Evolutionary conservation across 1,140 invertebrate genomes (phyloP).

Genomic region (Diprion similis): DNA sequence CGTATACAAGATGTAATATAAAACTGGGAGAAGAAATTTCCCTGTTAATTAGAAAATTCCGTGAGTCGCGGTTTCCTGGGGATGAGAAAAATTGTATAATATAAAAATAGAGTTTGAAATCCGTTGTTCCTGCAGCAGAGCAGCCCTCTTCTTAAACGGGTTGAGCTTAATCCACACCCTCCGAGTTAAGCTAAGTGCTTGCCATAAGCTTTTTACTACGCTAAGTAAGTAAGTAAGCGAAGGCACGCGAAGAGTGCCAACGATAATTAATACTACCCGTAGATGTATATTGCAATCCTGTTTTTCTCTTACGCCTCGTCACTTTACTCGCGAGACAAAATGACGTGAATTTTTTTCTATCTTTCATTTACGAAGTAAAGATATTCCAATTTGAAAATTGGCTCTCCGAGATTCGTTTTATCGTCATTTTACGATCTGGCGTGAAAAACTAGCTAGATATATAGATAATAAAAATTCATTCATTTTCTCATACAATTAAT

Average conservation of each 20-base stretch:
- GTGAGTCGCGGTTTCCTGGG: constrained; percentile 22
- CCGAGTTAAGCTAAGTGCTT: constrained; percentile 43
- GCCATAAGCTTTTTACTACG: constrained; percentile 41
- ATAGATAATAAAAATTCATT: too few species aligned
- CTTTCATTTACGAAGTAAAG: not conserved
- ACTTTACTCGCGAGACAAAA: not conserved
- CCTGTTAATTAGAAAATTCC: constrained; percentile 47
- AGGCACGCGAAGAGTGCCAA: constrained; percentile 12
- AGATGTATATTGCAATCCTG: not conserved
- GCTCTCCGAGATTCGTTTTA: too few species aligned
- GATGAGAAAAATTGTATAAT: constrained; percentile 36
- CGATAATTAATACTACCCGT: not conserved
- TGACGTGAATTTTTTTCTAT: not conserved
- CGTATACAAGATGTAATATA: not conserved
- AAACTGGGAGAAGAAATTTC: constrained; percentile 36
- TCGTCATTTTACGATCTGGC: too few species aligned
- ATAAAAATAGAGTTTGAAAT: constrained; percentile 45
- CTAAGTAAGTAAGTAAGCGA: constrained; percentile 25
- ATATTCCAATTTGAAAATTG: not conserved
- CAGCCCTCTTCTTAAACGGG: constrained; percentile 38
- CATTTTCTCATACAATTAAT: too few species aligned
- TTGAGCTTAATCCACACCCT: constrained; percentile 42
- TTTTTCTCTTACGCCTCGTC: too few species aligned
- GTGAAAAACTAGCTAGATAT: too few species aligned
- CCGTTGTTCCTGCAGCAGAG: constrained; percentile 31